phyloP scores from a whole-genome alignment of 2,888 invertebrate genomes.

The Cristatella mucedo region DNA sequence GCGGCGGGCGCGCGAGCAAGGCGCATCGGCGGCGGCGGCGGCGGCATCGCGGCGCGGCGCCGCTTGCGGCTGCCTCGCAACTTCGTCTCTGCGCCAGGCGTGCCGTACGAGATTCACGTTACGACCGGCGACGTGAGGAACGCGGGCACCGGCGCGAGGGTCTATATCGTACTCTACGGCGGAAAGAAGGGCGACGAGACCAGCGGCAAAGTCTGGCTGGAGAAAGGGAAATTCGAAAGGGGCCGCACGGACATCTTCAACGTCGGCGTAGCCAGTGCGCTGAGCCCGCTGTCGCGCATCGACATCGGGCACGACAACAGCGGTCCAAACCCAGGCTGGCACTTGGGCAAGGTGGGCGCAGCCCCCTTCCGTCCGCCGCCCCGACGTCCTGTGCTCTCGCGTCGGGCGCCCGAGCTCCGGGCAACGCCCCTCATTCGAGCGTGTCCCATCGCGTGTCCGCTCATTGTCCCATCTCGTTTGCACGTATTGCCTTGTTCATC shows the following conservation, averaged over 20 bases:
- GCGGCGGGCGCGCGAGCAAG: background rate
- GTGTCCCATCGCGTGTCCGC: background rate
- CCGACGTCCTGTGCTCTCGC: background rate
- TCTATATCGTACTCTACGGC: conserved; percentile 28
- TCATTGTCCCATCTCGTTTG: background rate
- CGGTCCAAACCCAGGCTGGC: conserved; percentile 34
- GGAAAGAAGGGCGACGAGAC: conserved; percentile 21
- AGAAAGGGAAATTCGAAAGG: conserved; percentile 29
- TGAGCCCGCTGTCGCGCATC: conserved; percentile 31
- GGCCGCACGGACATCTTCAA: conserved; percentile 31
- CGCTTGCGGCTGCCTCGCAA: no score
- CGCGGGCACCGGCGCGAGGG: conserved; percentile 33
- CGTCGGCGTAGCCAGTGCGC: conserved; percentile 24
- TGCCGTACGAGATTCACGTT: conserved; percentile 31
- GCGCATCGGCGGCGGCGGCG: no score
- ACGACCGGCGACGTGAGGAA: conserved; percentile 28
- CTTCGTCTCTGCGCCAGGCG: conserved; percentile 22
- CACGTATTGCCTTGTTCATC: background rate
- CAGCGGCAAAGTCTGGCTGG: conserved; percentile 35
- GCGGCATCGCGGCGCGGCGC: no score
- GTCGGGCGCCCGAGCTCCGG: background rate
- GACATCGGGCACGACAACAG: conserved; percentile 36
- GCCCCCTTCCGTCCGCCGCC: background rate
- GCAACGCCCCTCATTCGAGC: background rate
- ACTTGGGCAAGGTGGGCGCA: conserved; percentile 21